Evolutionary conservation across 2,797 vertebrate species (phyloP).

Genomic region (Spinus olivaceus): DNA sequence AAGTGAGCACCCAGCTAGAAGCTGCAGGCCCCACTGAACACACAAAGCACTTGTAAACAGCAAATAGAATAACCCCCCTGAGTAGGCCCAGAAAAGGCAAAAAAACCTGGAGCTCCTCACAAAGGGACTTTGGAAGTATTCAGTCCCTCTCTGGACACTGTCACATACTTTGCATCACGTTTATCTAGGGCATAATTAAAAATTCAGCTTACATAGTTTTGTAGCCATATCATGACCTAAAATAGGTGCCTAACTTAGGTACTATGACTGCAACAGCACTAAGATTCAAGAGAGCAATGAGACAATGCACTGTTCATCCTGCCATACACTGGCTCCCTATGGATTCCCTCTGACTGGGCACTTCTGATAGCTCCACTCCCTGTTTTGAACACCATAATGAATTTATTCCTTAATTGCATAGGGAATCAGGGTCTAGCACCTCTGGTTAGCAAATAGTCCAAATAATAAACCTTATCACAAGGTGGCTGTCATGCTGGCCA

Average conservation of each 20-base stretch:
- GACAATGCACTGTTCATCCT: background rate
- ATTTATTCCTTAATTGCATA: background rate
- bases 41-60: background rate
- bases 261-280: background rate
- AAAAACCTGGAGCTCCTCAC: background rate
- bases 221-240: background rate
- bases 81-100: background rate
- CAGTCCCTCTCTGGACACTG: background rate
- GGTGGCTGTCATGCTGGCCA: background rate
- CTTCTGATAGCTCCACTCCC: background rate
- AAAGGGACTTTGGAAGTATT: background rate
- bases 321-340: fast-evolving
- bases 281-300: background rate
- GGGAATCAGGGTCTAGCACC: background rate
- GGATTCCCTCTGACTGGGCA: fast-evolving
- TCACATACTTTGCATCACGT: background rate
- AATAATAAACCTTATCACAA: background rate
- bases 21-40: background rate
- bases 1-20: background rate
- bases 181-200: background rate
- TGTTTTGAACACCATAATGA: fast-evolving
- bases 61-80: background rate
- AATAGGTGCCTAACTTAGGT: background rate
- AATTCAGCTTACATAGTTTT: background rate
- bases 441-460: background rate